Evolutionary conservation across 2,113 vertebrate genomes (phyloP).

Genomic region (Mellivora capensis): DNA sequence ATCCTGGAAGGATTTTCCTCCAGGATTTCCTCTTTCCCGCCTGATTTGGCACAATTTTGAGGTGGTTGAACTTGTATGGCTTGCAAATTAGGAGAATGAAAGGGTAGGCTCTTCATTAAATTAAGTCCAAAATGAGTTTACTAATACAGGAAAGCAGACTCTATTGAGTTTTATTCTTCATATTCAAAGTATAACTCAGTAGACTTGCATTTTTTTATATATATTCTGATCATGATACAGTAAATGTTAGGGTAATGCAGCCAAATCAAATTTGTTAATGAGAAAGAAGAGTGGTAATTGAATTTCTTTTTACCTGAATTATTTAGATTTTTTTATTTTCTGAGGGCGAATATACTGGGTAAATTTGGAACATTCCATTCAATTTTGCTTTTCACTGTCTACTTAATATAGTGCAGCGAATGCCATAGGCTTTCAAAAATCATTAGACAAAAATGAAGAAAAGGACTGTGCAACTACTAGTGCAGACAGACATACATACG

Average conservation of each 20-base stretch:
- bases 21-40: background rate
- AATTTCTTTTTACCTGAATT: constrained; percentile 13
- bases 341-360: background rate
- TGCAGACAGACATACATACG: background rate
- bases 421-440: background rate
- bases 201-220: background rate
- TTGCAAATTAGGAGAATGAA: background rate
- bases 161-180: constrained; percentile 20
- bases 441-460: background rate
- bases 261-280: constrained; percentile 20
- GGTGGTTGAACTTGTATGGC: background rate
- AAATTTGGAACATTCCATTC: constrained; percentile 39
- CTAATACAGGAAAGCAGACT: background rate
- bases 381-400: background rate
- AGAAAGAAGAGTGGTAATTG: background rate
- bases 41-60: background rate
- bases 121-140: constrained; percentile 27
- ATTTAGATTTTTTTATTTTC: constrained; percentile 37
- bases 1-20: background rate
- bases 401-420: background rate
- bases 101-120: background rate
- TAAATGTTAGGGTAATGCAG: background rate
- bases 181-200: background rate
- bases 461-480: background rate
- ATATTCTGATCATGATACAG: background rate